Evolutionary conservation across 2,113 vertebrate species (phyloP).

Genomic region (Myotis brandtii): DNA sequence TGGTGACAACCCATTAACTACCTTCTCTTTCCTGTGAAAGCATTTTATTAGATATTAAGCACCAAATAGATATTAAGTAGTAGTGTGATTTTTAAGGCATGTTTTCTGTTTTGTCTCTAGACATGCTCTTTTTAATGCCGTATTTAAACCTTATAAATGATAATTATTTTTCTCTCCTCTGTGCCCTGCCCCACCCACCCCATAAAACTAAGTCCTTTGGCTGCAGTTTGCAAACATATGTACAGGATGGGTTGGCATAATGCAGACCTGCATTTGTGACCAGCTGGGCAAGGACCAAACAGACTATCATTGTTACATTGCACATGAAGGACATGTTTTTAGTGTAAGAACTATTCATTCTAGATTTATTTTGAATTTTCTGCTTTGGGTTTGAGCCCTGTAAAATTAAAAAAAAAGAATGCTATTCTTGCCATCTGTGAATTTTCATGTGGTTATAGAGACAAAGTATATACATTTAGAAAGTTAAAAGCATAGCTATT

Average conservation of each 20-base stretch:
- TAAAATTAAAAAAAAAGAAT: background rate
- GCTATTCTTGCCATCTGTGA: background rate
- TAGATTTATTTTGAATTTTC: background rate
- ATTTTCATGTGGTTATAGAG: background rate
- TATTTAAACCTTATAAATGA: constrained; percentile 32
- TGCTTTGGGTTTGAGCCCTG: constrained; percentile 30
- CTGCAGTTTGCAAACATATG: background rate
- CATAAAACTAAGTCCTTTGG: constrained; percentile 15
- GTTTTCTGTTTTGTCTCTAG: background rate
- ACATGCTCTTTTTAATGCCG: background rate
- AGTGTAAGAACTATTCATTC: background rate
- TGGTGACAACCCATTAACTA: background rate
- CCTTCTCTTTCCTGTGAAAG: background rate
- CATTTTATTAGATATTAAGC: constrained; percentile 11
- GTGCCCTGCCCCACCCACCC: background rate
- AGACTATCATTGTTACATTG: background rate
- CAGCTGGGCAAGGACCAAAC: background rate
- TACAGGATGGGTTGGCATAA: background rate
- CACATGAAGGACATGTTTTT: background rate
- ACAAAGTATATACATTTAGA: background rate
- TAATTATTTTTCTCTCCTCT: background rate
- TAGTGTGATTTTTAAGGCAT: background rate
- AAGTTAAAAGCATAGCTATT: constrained; percentile 17
- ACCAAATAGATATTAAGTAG: background rate
- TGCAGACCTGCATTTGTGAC: background rate